These are phyloP conservation scores for Heliconius hermathena DNA, from an alignment of 1,140 invertebrate genomes.

Conservation along the genomic window DNA sequence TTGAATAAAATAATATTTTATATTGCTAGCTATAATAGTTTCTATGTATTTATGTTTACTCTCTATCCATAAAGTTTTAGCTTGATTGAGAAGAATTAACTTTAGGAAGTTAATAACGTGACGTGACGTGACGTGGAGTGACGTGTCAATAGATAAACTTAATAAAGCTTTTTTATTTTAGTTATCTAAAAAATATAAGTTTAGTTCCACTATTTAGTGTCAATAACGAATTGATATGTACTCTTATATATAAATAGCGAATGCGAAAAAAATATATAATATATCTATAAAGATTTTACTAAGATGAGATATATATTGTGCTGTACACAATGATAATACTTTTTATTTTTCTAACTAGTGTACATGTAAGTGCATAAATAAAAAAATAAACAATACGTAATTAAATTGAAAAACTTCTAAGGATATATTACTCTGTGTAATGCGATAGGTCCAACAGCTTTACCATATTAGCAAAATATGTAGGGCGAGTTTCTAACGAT, in stretches of 20 bases:
- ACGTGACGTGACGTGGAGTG: not conserved
- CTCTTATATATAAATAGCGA: too few species aligned
- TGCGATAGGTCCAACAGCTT: constrained; percentile 10
- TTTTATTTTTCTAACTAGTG: not conserved
- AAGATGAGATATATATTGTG: not conserved
- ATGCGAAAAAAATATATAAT: too few species aligned
- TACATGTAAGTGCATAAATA: not conserved
- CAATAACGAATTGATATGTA: too few species aligned
- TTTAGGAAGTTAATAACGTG: not conserved
- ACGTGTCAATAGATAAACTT: not conserved
- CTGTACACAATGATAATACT: too few species aligned
- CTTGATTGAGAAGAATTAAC: not conserved
- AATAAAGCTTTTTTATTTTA: too few species aligned
- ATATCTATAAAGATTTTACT: too few species aligned
- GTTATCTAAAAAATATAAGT: too few species aligned
- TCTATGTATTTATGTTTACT: not conserved
- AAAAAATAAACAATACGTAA: not conserved
- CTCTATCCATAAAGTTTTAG: not conserved
- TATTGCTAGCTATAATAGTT: not conserved
- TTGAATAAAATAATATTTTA: constrained; percentile 3
- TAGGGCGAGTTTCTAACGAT: constrained; percentile 14
- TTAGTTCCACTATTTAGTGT: too few species aligned
- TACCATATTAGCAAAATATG: constrained; percentile 20
- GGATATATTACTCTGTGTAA: constrained; percentile 13
- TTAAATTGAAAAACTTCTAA: not conserved